These are phyloP conservation scores for Danaus plexippus DNA, from an alignment of 1,140 invertebrate species.

Conservation along the genomic window DNA sequence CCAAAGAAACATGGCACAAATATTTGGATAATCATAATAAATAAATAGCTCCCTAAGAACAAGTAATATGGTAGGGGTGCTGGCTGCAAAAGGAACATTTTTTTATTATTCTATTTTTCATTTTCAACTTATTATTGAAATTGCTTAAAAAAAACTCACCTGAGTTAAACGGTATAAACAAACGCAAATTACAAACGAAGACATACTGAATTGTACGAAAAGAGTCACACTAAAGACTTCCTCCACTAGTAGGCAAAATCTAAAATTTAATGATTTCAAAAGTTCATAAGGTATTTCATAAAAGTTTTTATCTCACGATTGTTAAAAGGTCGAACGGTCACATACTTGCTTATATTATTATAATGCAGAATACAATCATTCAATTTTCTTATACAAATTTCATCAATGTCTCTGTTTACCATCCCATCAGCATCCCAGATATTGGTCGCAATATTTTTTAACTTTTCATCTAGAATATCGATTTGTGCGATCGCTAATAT, in stretches of 20 bases:
- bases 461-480: slow-evolving; percentile 40
- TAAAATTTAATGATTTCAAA: slow-evolving; percentile 23
- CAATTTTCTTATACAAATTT: slow-evolving; percentile 23
- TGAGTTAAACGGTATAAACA: slow-evolving; percentile 51
- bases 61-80: slow-evolving; percentile 39
- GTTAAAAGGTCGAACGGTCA: not conserved
- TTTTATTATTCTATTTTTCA: not conserved
- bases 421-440: too few species aligned
- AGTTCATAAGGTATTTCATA: not conserved
- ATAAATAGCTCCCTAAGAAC: slow-evolving; percentile 43
- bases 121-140: slow-evolving; percentile 1
- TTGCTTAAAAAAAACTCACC: slow-evolving; percentile 26
- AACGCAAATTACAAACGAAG: slow-evolving; percentile 48
- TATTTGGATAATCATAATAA: slow-evolving; percentile 44
- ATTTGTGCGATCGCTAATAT: slow-evolving; percentile 46
- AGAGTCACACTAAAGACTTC: slow-evolving; percentile 40
- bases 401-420: slow-evolving; percentile 3
- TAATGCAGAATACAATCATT: slow-evolving; percentile 41
- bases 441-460: slow-evolving; percentile 19
- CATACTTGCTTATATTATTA: slow-evolving; percentile 35
- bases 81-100: slow-evolving; percentile 28
- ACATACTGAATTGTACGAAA: slow-evolving; percentile 45
- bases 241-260: slow-evolving; percentile 44
- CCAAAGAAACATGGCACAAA: slow-evolving; percentile 53
- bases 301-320: too few species aligned